These are phyloP conservation scores for Cecidostiba fungosa DNA, from an alignment of 2,888 invertebrate genomes.

Conservation along the genomic window DNA sequence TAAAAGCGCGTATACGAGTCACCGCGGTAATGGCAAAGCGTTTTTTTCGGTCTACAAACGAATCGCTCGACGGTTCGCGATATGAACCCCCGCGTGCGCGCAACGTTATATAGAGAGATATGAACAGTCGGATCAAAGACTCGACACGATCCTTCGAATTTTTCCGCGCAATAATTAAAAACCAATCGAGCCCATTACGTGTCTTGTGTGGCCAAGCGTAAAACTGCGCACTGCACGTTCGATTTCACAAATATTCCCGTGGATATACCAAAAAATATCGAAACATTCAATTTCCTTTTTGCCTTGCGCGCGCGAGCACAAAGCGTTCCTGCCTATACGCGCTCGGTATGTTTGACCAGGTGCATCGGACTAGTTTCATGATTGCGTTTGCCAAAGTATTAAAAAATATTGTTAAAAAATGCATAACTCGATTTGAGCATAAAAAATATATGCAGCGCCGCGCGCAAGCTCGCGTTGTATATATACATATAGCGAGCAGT, in stretches of 20 bases:
- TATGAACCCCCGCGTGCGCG: conserved; percentile 7
- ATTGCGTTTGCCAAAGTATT: conserved; percentile 55
- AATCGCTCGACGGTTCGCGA: not conserved
- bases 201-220: conserved; percentile 64
- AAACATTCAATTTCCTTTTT: conserved; percentile 60
- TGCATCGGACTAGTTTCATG: conserved; percentile 58
- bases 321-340: not conserved
- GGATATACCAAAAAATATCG: conserved; percentile 59
- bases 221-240: conserved; percentile 60
- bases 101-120: conserved; percentile 35
- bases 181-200: conserved; percentile 63
- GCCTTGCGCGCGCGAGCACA: conserved; percentile 8
- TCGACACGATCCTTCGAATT: conserved; percentile 48
- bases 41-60: conserved; percentile 33
- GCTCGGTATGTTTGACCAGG: conserved; percentile 57
- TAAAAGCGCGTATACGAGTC: conserved; percentile 24
- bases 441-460: conserved; percentile 32
- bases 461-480: too few species aligned
- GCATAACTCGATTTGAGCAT: conserved; percentile 59
- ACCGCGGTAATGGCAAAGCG: not conserved
- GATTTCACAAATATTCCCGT: conserved; percentile 62
- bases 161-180: conserved; percentile 70
- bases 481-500: not conserved
- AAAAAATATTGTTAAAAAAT: conserved; percentile 58
- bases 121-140: conserved; percentile 61